Evolutionary conservation across 1,140 invertebrate genomes (phyloP).

Genomic region (Hyphantria cunea): DNA sequence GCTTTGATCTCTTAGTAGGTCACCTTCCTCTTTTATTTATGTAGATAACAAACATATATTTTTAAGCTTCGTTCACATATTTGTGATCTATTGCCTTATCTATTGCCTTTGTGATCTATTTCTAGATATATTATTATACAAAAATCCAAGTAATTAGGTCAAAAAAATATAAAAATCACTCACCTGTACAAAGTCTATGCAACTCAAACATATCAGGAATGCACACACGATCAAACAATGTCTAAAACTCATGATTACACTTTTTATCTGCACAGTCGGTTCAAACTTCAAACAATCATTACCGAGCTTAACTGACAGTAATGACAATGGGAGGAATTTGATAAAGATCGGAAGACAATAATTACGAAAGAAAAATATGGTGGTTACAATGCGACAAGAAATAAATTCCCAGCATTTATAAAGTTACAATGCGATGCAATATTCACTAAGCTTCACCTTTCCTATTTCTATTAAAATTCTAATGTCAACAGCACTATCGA

Average conservation of each 20-base stretch:
- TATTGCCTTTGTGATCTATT: too few species aligned
- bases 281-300: slow-evolving; percentile 11
- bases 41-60: too few species aligned
- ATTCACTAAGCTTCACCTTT: slow-evolving; percentile 25
- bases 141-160: too few species aligned
- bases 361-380: slow-evolving; percentile 15
- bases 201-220: slow-evolving; percentile 36
- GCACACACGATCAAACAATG: slow-evolving; percentile 46
- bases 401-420: slow-evolving; percentile 12
- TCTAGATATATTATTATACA: too few species aligned
- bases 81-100: too few species aligned
- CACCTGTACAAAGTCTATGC: slow-evolving; percentile 38
- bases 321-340: not conserved
- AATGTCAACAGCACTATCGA: not conserved
- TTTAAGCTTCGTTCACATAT: too few species aligned
- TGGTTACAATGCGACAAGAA: slow-evolving; percentile 12
- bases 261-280: slow-evolving; percentile 19
- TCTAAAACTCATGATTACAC: slow-evolving; percentile 47
- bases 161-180: slow-evolving; percentile 20
- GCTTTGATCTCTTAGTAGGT: too few species aligned
- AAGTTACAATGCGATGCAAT: slow-evolving; percentile 22
- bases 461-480: slow-evolving; percentile 6
- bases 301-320: not conserved
- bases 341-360: slow-evolving; percentile 10
- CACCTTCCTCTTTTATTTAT: too few species aligned